phyloP scores from a whole-genome alignment of 2,113 vertebrate species.

The Picathartes gymnocephalus region DNA sequence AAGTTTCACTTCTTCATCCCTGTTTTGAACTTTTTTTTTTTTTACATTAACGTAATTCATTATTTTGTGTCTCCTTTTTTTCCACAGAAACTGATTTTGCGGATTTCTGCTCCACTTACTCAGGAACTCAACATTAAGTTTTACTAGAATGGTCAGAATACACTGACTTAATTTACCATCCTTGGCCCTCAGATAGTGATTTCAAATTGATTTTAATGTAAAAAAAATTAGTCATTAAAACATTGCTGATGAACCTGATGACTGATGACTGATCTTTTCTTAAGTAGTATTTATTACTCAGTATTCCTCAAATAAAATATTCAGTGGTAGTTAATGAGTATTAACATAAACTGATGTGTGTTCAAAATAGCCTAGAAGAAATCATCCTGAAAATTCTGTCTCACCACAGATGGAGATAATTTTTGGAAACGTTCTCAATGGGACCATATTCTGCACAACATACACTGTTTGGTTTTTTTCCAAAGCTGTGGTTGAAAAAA shows the following conservation, averaged over 20 bases:
- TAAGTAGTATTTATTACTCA: not conserved
- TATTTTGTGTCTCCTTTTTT: not conserved
- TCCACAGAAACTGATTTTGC: slow-evolving; percentile 47
- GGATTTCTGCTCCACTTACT: slow-evolving; percentile 39
- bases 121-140: slow-evolving; percentile 21
- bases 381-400: not conserved
- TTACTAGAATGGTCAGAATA: not conserved
- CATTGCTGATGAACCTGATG: not conserved
- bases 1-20: not conserved
- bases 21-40: not conserved
- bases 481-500: not conserved
- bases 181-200: not conserved
- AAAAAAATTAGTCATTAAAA: not conserved
- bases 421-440: not conserved
- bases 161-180: not conserved
- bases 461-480: not conserved
- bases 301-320: not conserved
- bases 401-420: not conserved
- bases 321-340: not conserved
- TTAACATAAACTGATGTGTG: not conserved
- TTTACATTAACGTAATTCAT: not conserved
- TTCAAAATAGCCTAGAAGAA: not conserved
- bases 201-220: not conserved
- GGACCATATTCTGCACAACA: not conserved
- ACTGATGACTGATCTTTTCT: not conserved